Percentiles rank a stretch among this genome's conserved stretches.
Conservation (phyloP, 2,113 vertebrate species). For the Crypturellus undulatus region DNA sequence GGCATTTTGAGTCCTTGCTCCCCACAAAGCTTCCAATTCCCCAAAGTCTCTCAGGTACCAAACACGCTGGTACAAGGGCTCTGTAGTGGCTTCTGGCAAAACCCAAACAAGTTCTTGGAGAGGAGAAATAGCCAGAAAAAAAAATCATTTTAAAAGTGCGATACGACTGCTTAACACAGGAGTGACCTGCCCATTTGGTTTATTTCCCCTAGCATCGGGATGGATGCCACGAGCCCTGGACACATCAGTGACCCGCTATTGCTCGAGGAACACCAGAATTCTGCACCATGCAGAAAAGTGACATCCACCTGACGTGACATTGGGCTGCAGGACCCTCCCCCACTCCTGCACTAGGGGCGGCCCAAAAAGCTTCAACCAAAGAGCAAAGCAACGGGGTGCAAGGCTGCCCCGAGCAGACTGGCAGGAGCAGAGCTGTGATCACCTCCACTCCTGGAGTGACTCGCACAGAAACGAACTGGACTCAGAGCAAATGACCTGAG, state of each 20-base stretch:
- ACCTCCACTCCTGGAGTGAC: not conserved
- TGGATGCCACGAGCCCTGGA: not conserved
- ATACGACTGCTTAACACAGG: not conserved
- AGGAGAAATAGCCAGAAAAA: no score
- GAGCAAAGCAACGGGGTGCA: not conserved
- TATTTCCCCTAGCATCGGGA: not conserved
- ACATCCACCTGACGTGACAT: no score
- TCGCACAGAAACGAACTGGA: not conserved
- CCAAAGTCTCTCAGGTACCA: not conserved
- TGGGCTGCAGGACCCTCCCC: not conserved
- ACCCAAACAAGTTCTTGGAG: not conserved
- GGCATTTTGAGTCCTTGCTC: accelerated
- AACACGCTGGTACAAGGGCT: not conserved
- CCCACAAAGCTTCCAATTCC: not conserved
- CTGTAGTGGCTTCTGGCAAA: not conserved
- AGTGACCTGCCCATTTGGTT: accelerated
- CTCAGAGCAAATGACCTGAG: not conserved
- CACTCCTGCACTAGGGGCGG: not conserved
- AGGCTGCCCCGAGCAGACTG: not conserved
- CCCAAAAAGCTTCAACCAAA: not conserved
- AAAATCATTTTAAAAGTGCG: not conserved
- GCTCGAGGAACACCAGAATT: not conserved
- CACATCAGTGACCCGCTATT: accelerated
- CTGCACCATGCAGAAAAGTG: not conserved
- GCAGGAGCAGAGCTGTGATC: not conserved